Conservation (phyloP, 2,797 vertebrate genomes). For the Manis javanica region DNA sequence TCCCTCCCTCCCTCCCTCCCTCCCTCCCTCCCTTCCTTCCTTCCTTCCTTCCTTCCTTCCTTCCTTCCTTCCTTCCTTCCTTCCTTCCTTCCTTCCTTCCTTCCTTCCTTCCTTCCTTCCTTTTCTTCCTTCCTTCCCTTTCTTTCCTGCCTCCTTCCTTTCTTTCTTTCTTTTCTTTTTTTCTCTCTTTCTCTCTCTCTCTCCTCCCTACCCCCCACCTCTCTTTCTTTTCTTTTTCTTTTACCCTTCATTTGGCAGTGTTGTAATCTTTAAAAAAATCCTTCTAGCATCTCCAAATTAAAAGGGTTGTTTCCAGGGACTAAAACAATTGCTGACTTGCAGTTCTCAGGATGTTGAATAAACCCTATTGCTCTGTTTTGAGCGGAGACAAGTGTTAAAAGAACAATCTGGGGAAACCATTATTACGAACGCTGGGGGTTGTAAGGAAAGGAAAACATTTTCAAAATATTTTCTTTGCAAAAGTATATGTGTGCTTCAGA, state of each 20-base stretch:
- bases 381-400: background rate
- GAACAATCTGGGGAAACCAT: constrained; percentile 3
- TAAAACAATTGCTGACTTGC: background rate
- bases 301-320: background rate
- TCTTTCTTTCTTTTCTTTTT: background rate
- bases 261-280: background rate
- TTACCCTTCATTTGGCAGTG: background rate
- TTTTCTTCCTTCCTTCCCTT: background rate
- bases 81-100: too few species aligned
- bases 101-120: background rate
- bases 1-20: too few species aligned
- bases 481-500: background rate
- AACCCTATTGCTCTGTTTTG: background rate
- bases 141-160: too few species aligned
- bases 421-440: background rate
- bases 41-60: too few species aligned
- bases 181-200: too few species aligned
- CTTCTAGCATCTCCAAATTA: background rate
- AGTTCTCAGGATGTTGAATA: background rate
- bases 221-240: background rate
- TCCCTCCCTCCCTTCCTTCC: too few species aligned
- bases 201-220: background rate
- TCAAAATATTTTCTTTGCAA: constrained; percentile 25
- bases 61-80: too few species aligned
- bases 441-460: background rate